Conservation (phyloP, 1,140 invertebrate species). For the Papilio aristodemus region DNA sequence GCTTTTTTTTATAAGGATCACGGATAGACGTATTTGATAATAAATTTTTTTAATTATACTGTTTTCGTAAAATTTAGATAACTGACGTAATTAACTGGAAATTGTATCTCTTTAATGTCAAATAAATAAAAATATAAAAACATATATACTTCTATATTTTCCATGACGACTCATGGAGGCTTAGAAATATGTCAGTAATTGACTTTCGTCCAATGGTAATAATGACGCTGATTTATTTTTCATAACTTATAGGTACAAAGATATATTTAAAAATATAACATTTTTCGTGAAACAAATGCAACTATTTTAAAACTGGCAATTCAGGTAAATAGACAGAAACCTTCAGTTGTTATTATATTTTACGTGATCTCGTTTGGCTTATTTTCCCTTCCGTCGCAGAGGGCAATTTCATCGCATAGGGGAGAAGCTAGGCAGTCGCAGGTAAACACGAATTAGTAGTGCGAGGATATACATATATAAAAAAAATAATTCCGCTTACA, state of each 20-base stretch:
- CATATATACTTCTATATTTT: too few species aligned
- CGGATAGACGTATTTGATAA: neutral
- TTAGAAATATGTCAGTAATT: too few species aligned
- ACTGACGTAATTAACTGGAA: too few species aligned
- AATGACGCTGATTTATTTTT: too few species aligned
- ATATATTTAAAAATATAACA: neutral
- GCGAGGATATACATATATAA: conserved; percentile 5
- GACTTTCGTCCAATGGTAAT: too few species aligned
- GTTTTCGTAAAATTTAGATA: too few species aligned
- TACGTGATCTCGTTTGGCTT: conserved; percentile 58
- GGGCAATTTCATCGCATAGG: conserved; percentile 41
- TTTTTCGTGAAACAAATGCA: neutral
- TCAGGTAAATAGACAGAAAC: conserved; percentile 32
- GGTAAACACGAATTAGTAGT: conserved; percentile 35
- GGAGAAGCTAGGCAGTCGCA: conserved; percentile 41
- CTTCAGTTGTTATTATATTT: conserved; percentile 41
- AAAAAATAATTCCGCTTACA: neutral
- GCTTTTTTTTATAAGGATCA: conserved; percentile 14
- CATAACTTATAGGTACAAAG: too few species aligned
- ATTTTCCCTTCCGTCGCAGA: conserved; percentile 46
- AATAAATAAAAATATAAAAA: too few species aligned
- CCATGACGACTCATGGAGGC: too few species aligned
- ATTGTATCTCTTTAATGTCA: too few species aligned
- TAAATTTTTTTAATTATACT: neutral
- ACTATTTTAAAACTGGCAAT: conserved; percentile 2